Percentiles rank a stretch among this genome's conserved stretches.
These are phyloP conservation scores for Parazoanthus swiftii DNA, from an alignment of 92 coral and sea anemone genomes.

Conservation along the genomic window DNA sequence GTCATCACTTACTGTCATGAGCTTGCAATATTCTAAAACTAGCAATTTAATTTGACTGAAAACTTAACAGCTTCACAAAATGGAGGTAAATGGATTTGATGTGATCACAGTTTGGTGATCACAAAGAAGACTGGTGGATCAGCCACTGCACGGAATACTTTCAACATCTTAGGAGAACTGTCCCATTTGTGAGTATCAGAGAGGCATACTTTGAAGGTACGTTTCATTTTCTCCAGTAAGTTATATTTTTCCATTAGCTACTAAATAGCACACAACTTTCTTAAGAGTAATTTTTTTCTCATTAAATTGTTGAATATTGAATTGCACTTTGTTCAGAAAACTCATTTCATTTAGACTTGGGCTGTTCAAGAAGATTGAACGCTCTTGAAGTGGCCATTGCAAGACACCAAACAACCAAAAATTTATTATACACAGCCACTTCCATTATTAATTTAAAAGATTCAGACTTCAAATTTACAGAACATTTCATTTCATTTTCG, in stretches of 20 bases:
- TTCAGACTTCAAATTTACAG: background rate
- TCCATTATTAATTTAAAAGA: background rate
- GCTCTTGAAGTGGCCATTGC: background rate
- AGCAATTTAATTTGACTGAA: slow-evolving; percentile 44
- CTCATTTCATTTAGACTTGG: too few species aligned
- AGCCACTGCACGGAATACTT: background rate
- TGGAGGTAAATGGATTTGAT: slow-evolving; percentile 40
- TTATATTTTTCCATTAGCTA: background rate
- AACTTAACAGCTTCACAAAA: slow-evolving; percentile 45
- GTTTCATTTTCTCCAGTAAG: background rate
- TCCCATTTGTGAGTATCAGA: slow-evolving; percentile 26
- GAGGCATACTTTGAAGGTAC: background rate
- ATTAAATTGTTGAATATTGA: too few species aligned
- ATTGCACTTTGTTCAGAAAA: background rate
- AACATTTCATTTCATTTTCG: background rate
- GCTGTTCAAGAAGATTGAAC: background rate
- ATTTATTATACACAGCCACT: background rate
- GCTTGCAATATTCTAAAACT: slow-evolving; percentile 13
- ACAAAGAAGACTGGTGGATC: background rate
- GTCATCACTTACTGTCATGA: background rate
- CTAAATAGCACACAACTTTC: background rate
- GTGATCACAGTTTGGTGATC: slow-evolving; percentile 36
- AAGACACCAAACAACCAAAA: too few species aligned
- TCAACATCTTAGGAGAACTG: background rate
- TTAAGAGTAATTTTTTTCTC: background rate